Evolutionary conservation across 2,888 invertebrate species (phyloP).

Genomic region (Erannis defoliaria): DNA sequence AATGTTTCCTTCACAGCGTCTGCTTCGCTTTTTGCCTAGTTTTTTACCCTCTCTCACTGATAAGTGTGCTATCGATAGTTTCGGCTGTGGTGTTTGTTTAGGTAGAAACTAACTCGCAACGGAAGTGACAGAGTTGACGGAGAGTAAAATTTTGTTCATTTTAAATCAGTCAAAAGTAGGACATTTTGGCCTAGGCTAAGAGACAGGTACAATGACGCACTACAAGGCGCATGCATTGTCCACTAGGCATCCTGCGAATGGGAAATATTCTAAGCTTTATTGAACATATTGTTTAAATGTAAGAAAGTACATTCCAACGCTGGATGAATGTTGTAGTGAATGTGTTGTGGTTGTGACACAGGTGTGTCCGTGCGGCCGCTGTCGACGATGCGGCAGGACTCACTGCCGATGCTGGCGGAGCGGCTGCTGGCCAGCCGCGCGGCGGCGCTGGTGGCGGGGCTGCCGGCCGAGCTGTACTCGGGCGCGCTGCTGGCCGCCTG

Average conservation of each 20-base stretch:
- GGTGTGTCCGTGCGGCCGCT: slow-evolving; percentile 84
- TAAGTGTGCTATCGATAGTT: slow-evolving; percentile 85
- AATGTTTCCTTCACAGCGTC: slow-evolving; percentile 82
- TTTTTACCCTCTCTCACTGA: slow-evolving; percentile 77
- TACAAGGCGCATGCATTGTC: no score
- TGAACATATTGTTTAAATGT: not conserved
- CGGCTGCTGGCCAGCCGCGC: slow-evolving; percentile 85
- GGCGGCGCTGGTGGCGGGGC: slow-evolving; percentile 83
- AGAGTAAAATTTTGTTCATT: not conserved
- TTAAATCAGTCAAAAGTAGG: not conserved
- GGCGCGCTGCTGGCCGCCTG: slow-evolving; percentile 87
- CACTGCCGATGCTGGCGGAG: slow-evolving; percentile 81
- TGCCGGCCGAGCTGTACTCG: slow-evolving; percentile 88
- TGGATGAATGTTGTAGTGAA: not conserved
- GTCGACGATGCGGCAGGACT: slow-evolving; percentile 82
- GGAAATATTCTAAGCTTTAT: no score
- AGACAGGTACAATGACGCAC: no score
- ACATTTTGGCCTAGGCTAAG: no score
- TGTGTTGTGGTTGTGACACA: slow-evolving; percentile 44
- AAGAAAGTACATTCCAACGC: not conserved
- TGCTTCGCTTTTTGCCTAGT: slow-evolving; percentile 77
- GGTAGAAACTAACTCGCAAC: slow-evolving; percentile 74
- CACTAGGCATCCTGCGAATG: no score
- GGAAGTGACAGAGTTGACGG: slow-evolving; percentile 67
- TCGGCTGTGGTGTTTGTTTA: slow-evolving; percentile 77